Base-by-base conservation (phyloP, 2,888 invertebrate genomes). In the Parascotia fuliginaria region DNA sequence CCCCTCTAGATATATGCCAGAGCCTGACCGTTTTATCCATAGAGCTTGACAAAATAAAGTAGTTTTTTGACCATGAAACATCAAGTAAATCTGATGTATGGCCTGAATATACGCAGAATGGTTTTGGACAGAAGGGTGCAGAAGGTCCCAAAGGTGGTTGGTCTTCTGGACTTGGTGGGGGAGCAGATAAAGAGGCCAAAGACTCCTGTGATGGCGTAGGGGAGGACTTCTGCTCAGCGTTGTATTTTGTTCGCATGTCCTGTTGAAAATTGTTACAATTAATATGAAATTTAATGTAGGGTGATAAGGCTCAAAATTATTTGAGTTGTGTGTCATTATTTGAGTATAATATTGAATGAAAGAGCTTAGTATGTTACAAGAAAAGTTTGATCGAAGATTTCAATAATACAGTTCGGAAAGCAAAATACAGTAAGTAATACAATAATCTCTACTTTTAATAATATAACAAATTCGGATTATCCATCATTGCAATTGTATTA, bases 31-130 rank as follows among this genome's bases (percentile, higher is more conserved):
- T 99, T 84, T 99, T 98, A 83, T 99, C 99, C 98, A 99, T 99
- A 1, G 98, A 98, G 27, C 98, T 98, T 0, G 98, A 98, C n/a
- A 99, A 89, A 42, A 99, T 95, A 79, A 99, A 99, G 85, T 98
- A 98, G 88, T 98, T 99, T 92, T 99, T 99, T 0, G 99, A 99
- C 99, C 99, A 99, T 4, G 98, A 97, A 0, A 99, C 96, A 86
- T 99, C 99, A 0, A 99, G 93, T 2, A 99, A 92, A 86, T 99
- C 99, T 0, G 99, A 98, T 0, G 98, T 97, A 83, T 99, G 99
- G 0, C 99, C 99, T 9, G 96, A 94, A 85, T 98, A 99, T 0
- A 96, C 96, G 89, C 97, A 97, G 87, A 99, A 98, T 1, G 98
- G 98, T 74, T 95, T 95, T 2, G 97, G 96, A 93, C 96, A 96